Base-by-base conservation (phyloP, 37 sponge, comb jelly and placozoan genomes). In the Oscarella lobularis region DNA sequence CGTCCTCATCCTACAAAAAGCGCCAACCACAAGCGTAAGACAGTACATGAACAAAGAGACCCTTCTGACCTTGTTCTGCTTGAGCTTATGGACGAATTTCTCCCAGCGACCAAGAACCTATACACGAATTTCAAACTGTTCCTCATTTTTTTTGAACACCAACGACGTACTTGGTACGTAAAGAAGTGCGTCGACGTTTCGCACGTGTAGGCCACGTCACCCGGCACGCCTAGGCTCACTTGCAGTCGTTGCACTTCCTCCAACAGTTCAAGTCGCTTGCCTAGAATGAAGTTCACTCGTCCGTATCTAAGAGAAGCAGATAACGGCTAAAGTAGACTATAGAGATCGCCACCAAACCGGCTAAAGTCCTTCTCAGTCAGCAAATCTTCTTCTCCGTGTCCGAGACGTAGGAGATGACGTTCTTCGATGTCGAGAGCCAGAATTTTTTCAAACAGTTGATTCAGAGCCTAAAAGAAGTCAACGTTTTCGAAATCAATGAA, bases 121-220 rank as follows among this genome's bases (percentile, higher is more conserved):
- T 32, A 31, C 72, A 69, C 14, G 29, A 31, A 69, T 6, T 31
- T 69, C 6, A 69, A 31, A 68, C 34, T 5, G 9, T 68, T n/a
- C n/a, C n/a, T n/a, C n/a, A n/a, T n/a, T n/a, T n/a, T n/a, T n/a
- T n/a, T n/a, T 20, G 14, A 48, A 27, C 60, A 48, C 9, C 60
- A 36, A 27, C 20, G 35, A 2, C 67, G 9, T 38, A 86, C 90
- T 75, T 98, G 99, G 72, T 91, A 94, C 32, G 87, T 85, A 80
- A 79, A 94, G 90, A 98, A 98, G 76, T 98, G 89, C 3, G 87
- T 87, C 38, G 99, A 92, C 34, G 99, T 98, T 74, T 98, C 99
- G 69, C 99, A 98, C n/a, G 95, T 98, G 87, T 98, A 98, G 4
- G 95, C 76, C 35, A 98, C 95, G 79, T 98, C 99, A 14, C 99